Conservation (phyloP, 2,797 vertebrate species). For the Euphonia xanthogaster region DNA sequence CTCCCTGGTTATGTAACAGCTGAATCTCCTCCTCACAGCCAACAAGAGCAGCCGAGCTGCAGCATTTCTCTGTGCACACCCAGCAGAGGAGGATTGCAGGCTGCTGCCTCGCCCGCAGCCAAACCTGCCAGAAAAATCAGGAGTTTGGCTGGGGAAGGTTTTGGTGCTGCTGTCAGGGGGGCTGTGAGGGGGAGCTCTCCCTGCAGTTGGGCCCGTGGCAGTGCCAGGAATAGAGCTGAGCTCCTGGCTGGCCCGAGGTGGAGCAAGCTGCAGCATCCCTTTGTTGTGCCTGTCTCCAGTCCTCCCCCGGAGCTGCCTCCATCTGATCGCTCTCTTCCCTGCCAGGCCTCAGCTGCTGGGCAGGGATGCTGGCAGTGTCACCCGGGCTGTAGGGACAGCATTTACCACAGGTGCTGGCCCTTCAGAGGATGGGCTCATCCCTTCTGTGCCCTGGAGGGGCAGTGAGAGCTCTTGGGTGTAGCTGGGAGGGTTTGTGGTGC, state of each 20-base stretch:
- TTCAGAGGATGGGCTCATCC: rapidly evolving
- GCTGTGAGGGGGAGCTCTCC: neutral
- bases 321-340: slow-evolving; percentile 1
- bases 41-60: neutral
- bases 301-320: slow-evolving; percentile 17
- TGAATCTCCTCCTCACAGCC: neutral
- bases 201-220: neutral
- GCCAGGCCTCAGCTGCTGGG: neutral
- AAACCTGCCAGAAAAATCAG: neutral
- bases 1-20: neutral
- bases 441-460: neutral
- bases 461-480: rapidly evolving
- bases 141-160: neutral
- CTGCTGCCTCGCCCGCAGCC: neutral
- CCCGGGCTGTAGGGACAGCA: neutral
- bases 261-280: slow-evolving; percentile 16
- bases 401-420: neutral
- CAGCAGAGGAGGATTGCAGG: neutral
- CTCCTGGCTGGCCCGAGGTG: neutral
- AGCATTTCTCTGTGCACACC: neutral
- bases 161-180: neutral
- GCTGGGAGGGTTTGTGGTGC: neutral
- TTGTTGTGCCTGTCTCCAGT: neutral
- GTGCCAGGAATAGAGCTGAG: slow-evolving; percentile 4
- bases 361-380: neutral